Evolutionary conservation across 2,888 invertebrate genomes (phyloP).

Genomic region (Cistogaster globosa): DNA sequence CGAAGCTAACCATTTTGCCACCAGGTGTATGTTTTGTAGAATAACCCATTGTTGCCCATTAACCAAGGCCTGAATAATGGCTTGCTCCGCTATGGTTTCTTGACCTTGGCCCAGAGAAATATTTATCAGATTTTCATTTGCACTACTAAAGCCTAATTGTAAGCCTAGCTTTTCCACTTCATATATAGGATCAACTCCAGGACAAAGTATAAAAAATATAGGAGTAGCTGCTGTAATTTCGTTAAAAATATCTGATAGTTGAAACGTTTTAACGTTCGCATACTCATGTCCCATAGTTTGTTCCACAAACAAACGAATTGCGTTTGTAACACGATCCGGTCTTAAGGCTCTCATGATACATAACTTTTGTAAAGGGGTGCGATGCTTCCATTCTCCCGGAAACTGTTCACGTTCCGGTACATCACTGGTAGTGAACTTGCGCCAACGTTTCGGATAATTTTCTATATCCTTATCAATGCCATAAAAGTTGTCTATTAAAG

Average conservation of each 20-base stretch:
- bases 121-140: slow-evolving; percentile 93
- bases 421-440: slow-evolving; percentile 95
- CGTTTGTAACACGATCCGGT: slow-evolving; percentile 97
- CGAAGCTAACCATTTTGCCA: slow-evolving; percentile 92
- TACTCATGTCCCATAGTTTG: slow-evolving; percentile 93
- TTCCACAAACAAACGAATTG: slow-evolving; percentile 93
- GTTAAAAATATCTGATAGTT: slow-evolving; percentile 92
- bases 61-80: slow-evolving; percentile 89
- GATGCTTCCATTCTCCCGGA: slow-evolving; percentile 98
- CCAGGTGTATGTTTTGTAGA: slow-evolving; percentile 96
- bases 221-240: slow-evolving; percentile 94
- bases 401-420: slow-evolving; percentile 96
- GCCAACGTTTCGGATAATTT: slow-evolving; percentile 95
- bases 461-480: slow-evolving; percentile 96
- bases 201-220: slow-evolving; percentile 96
- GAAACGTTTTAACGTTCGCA: slow-evolving; percentile 89
- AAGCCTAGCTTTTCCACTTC: slow-evolving; percentile 92
- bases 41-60: slow-evolving; percentile 95
- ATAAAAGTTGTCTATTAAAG: slow-evolving; percentile 91
- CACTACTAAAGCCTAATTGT: slow-evolving; percentile 90
- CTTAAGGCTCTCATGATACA: slow-evolving; percentile 96
- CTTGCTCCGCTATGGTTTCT: slow-evolving; percentile 94
- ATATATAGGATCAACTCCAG: slow-evolving; percentile 94
- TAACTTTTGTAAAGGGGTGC: slow-evolving; percentile 91
- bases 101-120: slow-evolving; percentile 98